These are phyloP conservation scores for Mus minutoides DNA, from an alignment of 2,797 vertebrate genomes.

Conservation along the genomic window DNA sequence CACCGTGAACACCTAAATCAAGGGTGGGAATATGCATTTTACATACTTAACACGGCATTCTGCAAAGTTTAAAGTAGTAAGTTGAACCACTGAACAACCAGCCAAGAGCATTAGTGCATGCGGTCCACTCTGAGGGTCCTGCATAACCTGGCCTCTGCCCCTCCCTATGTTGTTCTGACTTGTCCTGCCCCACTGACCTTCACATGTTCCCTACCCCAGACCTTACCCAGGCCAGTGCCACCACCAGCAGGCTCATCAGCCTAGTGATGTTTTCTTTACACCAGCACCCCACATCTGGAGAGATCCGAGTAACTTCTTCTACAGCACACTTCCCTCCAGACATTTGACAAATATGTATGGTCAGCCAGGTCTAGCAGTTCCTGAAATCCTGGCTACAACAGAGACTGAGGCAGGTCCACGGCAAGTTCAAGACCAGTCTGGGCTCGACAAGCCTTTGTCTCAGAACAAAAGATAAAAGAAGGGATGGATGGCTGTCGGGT, in stretches of 20 bases:
- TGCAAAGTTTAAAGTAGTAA: background rate
- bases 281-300: background rate
- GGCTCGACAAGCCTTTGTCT: background rate
- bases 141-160: background rate
- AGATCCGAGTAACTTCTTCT: background rate
- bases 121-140: background rate
- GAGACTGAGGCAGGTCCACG: background rate
- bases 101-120: background rate
- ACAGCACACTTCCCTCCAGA: background rate
- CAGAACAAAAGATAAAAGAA: background rate
- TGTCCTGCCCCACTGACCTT: background rate
- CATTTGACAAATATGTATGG: background rate
- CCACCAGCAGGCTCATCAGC: background rate
- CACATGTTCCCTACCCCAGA: background rate
- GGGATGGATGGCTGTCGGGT: background rate
- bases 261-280: background rate
- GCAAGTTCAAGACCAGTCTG: background rate
- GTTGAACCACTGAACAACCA: background rate
- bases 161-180: accelerated
- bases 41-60: background rate
- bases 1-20: background rate
- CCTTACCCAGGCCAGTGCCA: background rate
- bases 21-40: background rate
- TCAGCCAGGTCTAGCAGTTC: background rate
- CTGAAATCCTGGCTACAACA: background rate